Percentiles rank a stretch among this genome's conserved stretches.
Conservation (phyloP, 2,113 vertebrate genomes). For the Bostrychus sinensis region DNA sequence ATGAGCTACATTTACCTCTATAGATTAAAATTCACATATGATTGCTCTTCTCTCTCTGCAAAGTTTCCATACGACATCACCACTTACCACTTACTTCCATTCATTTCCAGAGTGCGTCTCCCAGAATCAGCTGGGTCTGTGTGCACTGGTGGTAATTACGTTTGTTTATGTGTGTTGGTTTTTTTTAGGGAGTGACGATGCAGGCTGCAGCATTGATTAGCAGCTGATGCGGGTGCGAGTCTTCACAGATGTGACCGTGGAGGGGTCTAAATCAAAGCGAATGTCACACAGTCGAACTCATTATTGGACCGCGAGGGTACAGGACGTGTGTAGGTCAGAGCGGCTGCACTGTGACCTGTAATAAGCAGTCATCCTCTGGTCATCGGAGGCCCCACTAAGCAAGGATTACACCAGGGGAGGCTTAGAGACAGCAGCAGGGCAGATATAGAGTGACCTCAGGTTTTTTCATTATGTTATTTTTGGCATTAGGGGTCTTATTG, state of each 20-base stretch:
- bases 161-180: slow-evolving; percentile 32
- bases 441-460: background rate
- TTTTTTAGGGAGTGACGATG: slow-evolving; percentile 9
- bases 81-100: too few relatives aligned
- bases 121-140: background rate
- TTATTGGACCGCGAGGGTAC: slow-evolving; percentile 39
- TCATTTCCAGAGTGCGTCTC: background rate
- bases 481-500: background rate
- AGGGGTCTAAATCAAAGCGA: slow-evolving; percentile 24
- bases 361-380: slow-evolving; percentile 26
- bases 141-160: background rate
- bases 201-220: slow-evolving; percentile 44
- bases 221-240: slow-evolving; percentile 25
- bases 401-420: slow-evolving; percentile 11
- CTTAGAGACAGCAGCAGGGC: slow-evolving; percentile 14
- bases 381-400: slow-evolving; percentile 17
- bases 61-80: slow-evolving; percentile 1
- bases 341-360: slow-evolving; percentile 45
- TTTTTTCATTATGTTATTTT: background rate
- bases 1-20: too few relatives aligned
- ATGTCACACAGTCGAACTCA: slow-evolving; percentile 48
- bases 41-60: too few relatives aligned
- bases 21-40: too few relatives aligned
- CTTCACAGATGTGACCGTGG: slow-evolving; percentile 31
- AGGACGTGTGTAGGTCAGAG: slow-evolving; percentile 34